phyloP scores from a whole-genome alignment of 1,140 invertebrate genomes.

The Eupristina koningsbergeri region DNA sequence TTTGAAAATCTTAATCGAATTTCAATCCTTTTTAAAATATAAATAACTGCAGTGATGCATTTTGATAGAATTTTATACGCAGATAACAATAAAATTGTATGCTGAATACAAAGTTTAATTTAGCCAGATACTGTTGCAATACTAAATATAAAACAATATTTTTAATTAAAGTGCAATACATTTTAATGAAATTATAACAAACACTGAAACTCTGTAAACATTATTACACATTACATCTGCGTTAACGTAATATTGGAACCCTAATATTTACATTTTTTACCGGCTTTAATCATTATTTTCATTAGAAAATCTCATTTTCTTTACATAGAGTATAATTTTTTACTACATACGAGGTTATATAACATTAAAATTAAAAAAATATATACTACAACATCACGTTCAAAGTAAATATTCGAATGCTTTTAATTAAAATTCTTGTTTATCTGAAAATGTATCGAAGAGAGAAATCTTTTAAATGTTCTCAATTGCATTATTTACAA shows the following conservation, averaged over 20 bases:
- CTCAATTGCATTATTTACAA: background rate
- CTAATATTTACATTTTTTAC: no score
- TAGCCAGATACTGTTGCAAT: no score
- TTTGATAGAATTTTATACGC: background rate
- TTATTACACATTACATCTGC: no score
- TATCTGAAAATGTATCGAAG: background rate
- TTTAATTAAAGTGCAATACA: no score
- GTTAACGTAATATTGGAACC: no score
- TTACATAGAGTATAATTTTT: no score
- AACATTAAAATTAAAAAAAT: background rate
- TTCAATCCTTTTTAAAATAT: background rate
- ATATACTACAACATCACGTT: background rate
- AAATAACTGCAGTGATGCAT: background rate
- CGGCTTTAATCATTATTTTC: no score
- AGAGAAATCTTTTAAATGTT: background rate
- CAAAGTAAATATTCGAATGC: background rate
- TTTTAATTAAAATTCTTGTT: background rate
- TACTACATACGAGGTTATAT: background rate
- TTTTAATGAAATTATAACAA: no score
- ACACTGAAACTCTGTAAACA: no score
- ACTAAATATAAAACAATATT: no score
- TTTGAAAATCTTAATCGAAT: conserved; percentile 6
- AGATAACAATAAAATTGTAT: background rate
- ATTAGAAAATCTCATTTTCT: no score
- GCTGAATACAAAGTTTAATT: no score